These are phyloP conservation scores for Eubucco bourcierii DNA, from an alignment of 2,113 vertebrate species.

Conservation along the genomic window DNA sequence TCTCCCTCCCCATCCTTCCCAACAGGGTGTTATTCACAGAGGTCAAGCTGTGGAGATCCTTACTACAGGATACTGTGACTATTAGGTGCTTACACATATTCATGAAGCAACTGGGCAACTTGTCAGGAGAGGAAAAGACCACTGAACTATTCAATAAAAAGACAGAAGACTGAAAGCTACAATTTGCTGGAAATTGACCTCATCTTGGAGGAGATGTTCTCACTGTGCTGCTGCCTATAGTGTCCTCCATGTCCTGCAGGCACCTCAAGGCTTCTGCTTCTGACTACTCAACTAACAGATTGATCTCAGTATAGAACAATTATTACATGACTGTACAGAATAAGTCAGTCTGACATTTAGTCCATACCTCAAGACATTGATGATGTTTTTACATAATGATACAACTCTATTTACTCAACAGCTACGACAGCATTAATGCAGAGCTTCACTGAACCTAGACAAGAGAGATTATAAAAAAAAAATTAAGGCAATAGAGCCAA, in stretches of 20 bases:
- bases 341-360: neutral
- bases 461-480: neutral
- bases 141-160: neutral
- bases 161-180: accelerated
- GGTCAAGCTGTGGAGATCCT: neutral
- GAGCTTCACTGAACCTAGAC: neutral
- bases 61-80: neutral
- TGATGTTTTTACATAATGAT: accelerated
- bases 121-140: neutral
- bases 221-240: accelerated
- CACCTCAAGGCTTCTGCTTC: neutral
- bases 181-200: neutral
- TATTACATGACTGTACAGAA: neutral
- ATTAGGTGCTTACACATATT: neutral
- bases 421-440: neutral
- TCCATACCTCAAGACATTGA: neutral
- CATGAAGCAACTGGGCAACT: neutral
- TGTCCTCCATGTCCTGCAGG: neutral
- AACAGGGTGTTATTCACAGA: neutral
- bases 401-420: neutral
- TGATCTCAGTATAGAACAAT: neutral
- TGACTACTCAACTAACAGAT: neutral
- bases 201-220: neutral
- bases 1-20: neutral
- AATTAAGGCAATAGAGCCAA: neutral